Evolutionary conservation across 2,797 vertebrate genomes (phyloP), one percentile per base, ranked within the genome.

Genomic region (Poeciliopsis gracilis): DNA sequence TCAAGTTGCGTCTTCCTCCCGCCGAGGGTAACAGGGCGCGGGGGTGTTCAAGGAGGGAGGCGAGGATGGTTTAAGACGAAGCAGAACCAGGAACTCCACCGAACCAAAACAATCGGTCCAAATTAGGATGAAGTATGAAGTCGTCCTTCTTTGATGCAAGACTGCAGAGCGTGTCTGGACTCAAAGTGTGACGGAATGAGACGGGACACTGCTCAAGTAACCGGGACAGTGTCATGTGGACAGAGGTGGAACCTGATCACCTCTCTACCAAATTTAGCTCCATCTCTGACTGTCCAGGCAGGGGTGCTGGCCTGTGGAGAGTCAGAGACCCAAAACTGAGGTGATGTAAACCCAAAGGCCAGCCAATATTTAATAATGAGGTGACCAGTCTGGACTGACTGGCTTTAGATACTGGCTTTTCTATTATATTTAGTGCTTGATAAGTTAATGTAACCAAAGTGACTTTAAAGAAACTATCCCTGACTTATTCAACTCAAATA

Each of bases 181-280:
- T 85, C 45, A 81, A 86, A 76, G 84, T 84, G 86, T 43, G 87
- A 82, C 84, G 16, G 86, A 87, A 51, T 86, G 89, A 90, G 86
- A 82, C 46, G 85, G 91, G 89, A 87, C 86, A 87, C 89, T 72
- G 86, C 88, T 93, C 82, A 87, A 91, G 91, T 94, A 95, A 94
- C 91, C 92, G 84, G 93, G 93, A 89, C 93, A 91, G 95, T 86
- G 94, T 95, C 94, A 92, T 95, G 94, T 96, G 94, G 20, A 67
- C 84, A 90, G 90, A 82, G 77, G 82, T 86, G 94, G 83, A 96
- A 96, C 94, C 88, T 83, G 95, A 96, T 96, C 95, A 89, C 90
- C 82, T 85, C 87, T 77, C 69, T 87, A 75, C 94, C 94, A 96
- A 95, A 96, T 95, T 94, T 95, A 96, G 95, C 93, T 91, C 91